Evolutionary conservation across 2,888 invertebrate species (phyloP), one percentile per base, ranked within the genome.

Genomic region (Tetramorium bicarinatum): DNA sequence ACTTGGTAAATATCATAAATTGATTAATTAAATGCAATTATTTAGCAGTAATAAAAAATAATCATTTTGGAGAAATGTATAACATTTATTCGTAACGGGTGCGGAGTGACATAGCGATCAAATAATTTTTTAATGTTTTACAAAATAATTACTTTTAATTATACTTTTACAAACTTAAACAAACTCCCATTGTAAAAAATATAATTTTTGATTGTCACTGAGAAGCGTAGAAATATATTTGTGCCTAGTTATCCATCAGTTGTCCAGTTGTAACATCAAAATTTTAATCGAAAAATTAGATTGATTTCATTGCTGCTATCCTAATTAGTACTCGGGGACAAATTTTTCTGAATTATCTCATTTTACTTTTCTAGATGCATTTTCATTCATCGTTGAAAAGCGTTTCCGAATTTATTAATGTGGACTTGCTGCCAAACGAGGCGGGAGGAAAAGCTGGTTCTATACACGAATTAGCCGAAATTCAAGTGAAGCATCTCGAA

Each of bases 371-470:
- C 4, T 80, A 94, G 93, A 85, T 93, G 21, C 94, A 95, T 84
- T 93, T 96, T 29, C 97, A 97, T 92, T 95, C 95, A 64, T 92
- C 93, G 1, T 87, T 95, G 0, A 95, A 96, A 2, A 94, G 94
- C 0, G 87, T 96, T 13, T 93, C 93, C 49, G 94, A 96, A 87
- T 95, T 93, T 85, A 93, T 97, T 3, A 95, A 96, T 0, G 94
- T 95, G 81, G 95, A 96, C 9, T 94, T 96, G 34, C 92, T 97
- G 54, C 97, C 97, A 0, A 96, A 96, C 71, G 97, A 97, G 15
- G 95, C 95, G 15, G 97, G 97, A 0, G 97, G 97, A 0, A 94
- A 95, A 11, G 95, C 95, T 54, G 95, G 95, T 8, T 93, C 87
- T 83, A 80, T 92, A 80, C 92, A 86, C 56, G 91, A 92, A 13